Evolutionary conservation across 2,113 vertebrate species (phyloP).

Genomic region (Rhabdornis inornatus): DNA sequence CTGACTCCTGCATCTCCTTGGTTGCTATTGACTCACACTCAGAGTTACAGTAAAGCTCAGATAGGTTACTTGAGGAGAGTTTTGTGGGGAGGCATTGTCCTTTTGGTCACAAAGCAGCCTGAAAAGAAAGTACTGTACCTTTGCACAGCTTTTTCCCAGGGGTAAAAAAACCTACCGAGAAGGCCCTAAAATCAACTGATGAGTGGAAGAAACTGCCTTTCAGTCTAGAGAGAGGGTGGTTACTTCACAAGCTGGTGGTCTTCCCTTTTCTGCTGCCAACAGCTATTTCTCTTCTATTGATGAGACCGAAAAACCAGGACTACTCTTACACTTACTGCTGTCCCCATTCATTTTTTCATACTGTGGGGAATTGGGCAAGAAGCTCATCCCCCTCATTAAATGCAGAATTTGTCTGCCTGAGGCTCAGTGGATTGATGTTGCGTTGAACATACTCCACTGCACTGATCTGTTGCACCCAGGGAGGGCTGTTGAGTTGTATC

Average conservation of each 20-base stretch:
- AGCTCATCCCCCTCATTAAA: background rate
- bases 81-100: background rate
- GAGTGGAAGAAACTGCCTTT: background rate
- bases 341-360: background rate
- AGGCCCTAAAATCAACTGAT: background rate
- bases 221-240: background rate
- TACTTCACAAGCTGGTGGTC: background rate
- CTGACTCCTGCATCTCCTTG: background rate
- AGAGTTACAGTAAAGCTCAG: background rate
- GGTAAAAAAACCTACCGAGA: background rate
- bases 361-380: background rate
- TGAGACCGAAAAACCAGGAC: background rate
- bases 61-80: background rate
- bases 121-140: background rate
- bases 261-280: background rate
- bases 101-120: background rate
- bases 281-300: background rate
- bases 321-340: background rate
- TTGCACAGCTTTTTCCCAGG: background rate
- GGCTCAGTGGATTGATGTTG: background rate
- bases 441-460: background rate
- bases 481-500: background rate
- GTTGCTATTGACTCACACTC: background rate
- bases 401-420: background rate
- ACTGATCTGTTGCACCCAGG: background rate